Base-by-base conservation (phyloP, 2,797 vertebrate species). In the Phyllotis vaccarum region DNA sequence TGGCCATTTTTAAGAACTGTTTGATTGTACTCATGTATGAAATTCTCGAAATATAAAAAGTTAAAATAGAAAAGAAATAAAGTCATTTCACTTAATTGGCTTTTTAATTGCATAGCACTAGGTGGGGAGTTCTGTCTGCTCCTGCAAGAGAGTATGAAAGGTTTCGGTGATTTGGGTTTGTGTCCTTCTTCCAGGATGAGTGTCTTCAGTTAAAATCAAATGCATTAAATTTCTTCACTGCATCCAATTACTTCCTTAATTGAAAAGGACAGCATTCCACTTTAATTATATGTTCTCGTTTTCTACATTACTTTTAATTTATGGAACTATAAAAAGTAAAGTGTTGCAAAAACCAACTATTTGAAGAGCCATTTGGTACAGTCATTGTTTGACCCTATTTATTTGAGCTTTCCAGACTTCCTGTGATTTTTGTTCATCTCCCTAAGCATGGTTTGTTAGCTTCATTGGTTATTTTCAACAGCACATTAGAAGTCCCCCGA, bases 241-340 rank as follows among this genome's bases (percentile, higher is more conserved):
- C n/a, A 92, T 95, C 91, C 85, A 94, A 79, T 96, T 95, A 94
- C 46, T 96, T 91, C 1, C 2, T 58, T 96, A 97, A 97, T 95
- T 93, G 90, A 93, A 97, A 97, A 96, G 72, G 93, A 93, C 40
- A 95, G 74, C 68, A 91, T 95, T 96, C 94, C 64, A 89, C 34
- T 96, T 93, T 96, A 95, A 94, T 97, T 96, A 79, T 95, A n/a
- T 90, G 58, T 87, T 94, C 89, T 97, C 1, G 0, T 94, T 96
- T 95, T 90, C 95, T 95, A 66, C 58, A 64, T 96, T 97, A 93
- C 74, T 97, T 96, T 96, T 89, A 95, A 95, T 95, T 95, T 96
- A 94, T 97, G 79, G 58, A 90, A 89, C 0, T 2, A 95, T 95
- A 94, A 91, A 93, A 95, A 94, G 62, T 90, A 92, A 96, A 94